These are phyloP conservation scores for Sitophilus oryzae DNA, from an alignment of 1,140 invertebrate genomes.

Conservation along the genomic window DNA sequence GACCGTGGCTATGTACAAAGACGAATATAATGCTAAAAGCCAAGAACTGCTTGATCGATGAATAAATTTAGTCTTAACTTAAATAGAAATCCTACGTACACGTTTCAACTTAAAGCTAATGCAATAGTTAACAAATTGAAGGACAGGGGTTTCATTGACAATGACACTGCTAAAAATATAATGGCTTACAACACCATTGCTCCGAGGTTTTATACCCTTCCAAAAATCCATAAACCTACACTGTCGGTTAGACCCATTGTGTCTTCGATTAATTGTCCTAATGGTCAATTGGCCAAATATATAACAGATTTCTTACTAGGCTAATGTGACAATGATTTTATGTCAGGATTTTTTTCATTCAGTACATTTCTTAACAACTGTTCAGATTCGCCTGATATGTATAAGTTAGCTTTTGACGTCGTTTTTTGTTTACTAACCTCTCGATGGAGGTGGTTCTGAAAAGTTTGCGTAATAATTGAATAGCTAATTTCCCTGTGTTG, in stretches of 20 bases:
- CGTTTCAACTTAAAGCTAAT: conserved; percentile 8
- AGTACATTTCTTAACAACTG: too few relatives aligned
- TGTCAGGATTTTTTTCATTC: too few relatives aligned
- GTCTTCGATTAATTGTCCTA: background rate
- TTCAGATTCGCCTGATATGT: too few relatives aligned
- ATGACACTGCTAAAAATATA: background rate
- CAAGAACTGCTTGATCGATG: background rate
- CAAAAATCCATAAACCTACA: background rate
- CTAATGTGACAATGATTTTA: too few relatives aligned
- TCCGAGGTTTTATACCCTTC: background rate
- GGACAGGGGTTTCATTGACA: conserved; percentile 3
- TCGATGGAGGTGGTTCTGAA: too few relatives aligned
- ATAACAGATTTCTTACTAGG: too few relatives aligned
- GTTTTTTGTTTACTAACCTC: too few relatives aligned
- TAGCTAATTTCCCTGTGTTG: too few relatives aligned
- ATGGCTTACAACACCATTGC: background rate
- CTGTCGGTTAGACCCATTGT: background rate
- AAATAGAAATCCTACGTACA: conserved; percentile 5
- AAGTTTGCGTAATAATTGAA: too few relatives aligned
- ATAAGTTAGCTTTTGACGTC: too few relatives aligned
- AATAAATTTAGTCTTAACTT: background rate
- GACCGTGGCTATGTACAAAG: conserved; percentile 5
- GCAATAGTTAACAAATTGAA: conserved; percentile 3
- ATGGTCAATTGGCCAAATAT: background rate
- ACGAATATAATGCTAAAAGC: background rate